phyloP scores from a whole-genome alignment of 2,797 vertebrate species.

The Takifugu ocellatus region DNA sequence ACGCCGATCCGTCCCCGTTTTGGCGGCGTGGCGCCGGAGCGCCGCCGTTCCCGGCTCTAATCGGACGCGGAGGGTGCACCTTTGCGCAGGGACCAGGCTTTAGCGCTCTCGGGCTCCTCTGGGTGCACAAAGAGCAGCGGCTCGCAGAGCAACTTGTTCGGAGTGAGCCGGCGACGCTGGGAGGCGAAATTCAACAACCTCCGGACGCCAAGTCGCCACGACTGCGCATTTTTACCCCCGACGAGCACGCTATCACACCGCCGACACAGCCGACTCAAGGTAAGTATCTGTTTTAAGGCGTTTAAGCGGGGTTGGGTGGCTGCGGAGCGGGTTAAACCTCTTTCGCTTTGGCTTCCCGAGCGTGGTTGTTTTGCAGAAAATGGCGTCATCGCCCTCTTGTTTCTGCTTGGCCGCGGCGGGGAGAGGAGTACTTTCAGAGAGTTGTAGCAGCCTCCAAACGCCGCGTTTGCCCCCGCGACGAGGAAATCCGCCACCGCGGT shows the following conservation, averaged over 20 bases:
- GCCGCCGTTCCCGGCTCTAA: slow-evolving; percentile 33
- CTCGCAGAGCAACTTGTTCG: slow-evolving; percentile 77
- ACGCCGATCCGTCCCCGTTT: background rate
- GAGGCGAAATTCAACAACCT: slow-evolving; percentile 71
- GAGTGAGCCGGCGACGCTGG: slow-evolving; percentile 68
- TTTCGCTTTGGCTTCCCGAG: slow-evolving; percentile 66
- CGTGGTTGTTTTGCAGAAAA: slow-evolving; percentile 81
- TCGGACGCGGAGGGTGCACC: slow-evolving; percentile 68
- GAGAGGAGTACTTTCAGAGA: slow-evolving; percentile 72
- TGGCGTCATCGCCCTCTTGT: slow-evolving; percentile 75
- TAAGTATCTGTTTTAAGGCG: slow-evolving; percentile 57
- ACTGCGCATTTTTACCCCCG: slow-evolving; percentile 34
- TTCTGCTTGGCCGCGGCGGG: slow-evolving; percentile 74
- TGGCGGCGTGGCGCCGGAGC: slow-evolving; percentile 6
- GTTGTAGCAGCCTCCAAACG: slow-evolving; percentile 44
- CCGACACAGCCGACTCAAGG: slow-evolving; percentile 50
- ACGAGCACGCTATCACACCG: slow-evolving; percentile 30
- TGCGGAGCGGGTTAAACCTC: slow-evolving; percentile 56
- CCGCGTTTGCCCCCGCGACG: slow-evolving; percentile 18
- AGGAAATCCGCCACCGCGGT: slow-evolving; percentile 3
- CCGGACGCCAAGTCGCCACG: slow-evolving; percentile 50
- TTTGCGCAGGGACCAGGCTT: slow-evolving; percentile 79
- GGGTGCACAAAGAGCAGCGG: slow-evolving; percentile 82
- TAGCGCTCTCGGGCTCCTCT: slow-evolving; percentile 73
- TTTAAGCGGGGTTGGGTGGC: slow-evolving; percentile 33